These are phyloP conservation scores for Dreissena rostriformis DNA, from an alignment of 1,140 invertebrate species.

Conservation along the genomic window DNA sequence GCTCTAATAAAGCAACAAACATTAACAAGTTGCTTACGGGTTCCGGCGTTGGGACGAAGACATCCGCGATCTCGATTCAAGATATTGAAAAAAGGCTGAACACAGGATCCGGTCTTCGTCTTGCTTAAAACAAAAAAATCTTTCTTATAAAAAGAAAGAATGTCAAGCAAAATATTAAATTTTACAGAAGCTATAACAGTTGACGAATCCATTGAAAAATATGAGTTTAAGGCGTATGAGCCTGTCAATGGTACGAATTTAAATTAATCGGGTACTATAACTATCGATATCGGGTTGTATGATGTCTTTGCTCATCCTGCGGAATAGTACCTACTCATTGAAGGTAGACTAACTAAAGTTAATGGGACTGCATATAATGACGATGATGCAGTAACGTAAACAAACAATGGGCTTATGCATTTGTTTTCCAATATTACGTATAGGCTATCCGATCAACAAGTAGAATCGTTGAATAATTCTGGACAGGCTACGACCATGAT, in stretches of 20 bases:
- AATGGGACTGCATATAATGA: background rate
- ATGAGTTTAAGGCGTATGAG: slow-evolving; percentile 5
- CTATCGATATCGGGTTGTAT: background rate
- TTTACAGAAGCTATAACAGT: background rate
- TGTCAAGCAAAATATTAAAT: background rate
- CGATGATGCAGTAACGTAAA: background rate
- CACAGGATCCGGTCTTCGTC: background rate
- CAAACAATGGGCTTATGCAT: slow-evolving; percentile 15
- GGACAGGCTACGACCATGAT: slow-evolving; percentile 15
- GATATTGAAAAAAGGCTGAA: slow-evolving; percentile 5
- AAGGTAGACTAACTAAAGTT: background rate
- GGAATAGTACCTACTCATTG: background rate
- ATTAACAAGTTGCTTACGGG: slow-evolving; percentile 1
- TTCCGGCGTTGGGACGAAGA: background rate
- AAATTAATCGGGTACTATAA: background rate
- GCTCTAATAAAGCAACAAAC: background rate
- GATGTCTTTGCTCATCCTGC: slow-evolving; percentile 12
- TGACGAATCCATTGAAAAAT: background rate
- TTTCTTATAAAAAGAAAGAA: background rate
- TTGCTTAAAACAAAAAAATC: too few species aligned
- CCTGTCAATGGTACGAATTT: slow-evolving; percentile 5
- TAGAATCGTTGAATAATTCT: background rate
- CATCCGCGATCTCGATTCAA: slow-evolving; percentile 1
- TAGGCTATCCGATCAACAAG: background rate
- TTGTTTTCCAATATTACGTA: background rate